Conservation (phyloP, 2,888 invertebrate species). For the Yponomeuta evonymella region DNA sequence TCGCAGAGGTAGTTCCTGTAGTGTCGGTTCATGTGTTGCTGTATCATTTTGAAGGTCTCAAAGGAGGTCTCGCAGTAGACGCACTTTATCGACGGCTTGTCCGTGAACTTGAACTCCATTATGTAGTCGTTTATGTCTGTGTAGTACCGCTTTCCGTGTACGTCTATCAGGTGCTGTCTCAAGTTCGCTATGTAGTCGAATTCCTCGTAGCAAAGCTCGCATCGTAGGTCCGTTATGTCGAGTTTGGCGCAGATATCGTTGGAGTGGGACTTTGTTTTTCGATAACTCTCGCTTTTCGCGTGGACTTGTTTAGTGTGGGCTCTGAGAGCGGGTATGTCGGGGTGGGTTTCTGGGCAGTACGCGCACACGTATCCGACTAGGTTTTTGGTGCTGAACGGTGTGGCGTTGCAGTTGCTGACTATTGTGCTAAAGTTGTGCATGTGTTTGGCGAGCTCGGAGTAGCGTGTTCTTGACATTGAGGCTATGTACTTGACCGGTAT, state of each 20-base stretch:
- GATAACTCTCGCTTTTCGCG: slow-evolving; percentile 6
- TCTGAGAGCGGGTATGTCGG: slow-evolving; percentile 46
- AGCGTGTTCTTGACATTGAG: not conserved
- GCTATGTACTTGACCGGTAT: too few relatives aligned
- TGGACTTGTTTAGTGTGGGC: slow-evolving; percentile 47
- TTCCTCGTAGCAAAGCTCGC: slow-evolving; percentile 12
- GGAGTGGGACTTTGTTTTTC: slow-evolving; percentile 50
- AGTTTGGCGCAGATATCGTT: slow-evolving; percentile 54
- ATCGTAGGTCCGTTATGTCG: slow-evolving; percentile 15
- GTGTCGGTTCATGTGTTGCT: slow-evolving; percentile 18
- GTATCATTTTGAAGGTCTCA: slow-evolving; percentile 10
- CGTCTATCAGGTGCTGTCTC: slow-evolving; percentile 8
- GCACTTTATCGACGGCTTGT: slow-evolving; percentile 5
- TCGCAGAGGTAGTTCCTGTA: slow-evolving; percentile 19
- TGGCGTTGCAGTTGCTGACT: slow-evolving; percentile 58
- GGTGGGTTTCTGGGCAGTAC: slow-evolving; percentile 59
- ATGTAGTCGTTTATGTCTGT: slow-evolving; percentile 13
- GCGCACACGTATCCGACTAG: slow-evolving; percentile 66
- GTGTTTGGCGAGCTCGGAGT: slow-evolving; percentile 55
- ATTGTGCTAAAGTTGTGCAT: slow-evolving; percentile 62
- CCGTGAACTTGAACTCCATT: slow-evolving; percentile 17
- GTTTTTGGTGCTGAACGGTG: slow-evolving; percentile 63
- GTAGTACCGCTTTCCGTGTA: slow-evolving; percentile 1
- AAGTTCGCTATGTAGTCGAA: slow-evolving; percentile 7
- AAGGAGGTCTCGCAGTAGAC: slow-evolving; percentile 13